Conservation (phyloP, 2,113 vertebrate species). For the Rana temporaria region DNA sequence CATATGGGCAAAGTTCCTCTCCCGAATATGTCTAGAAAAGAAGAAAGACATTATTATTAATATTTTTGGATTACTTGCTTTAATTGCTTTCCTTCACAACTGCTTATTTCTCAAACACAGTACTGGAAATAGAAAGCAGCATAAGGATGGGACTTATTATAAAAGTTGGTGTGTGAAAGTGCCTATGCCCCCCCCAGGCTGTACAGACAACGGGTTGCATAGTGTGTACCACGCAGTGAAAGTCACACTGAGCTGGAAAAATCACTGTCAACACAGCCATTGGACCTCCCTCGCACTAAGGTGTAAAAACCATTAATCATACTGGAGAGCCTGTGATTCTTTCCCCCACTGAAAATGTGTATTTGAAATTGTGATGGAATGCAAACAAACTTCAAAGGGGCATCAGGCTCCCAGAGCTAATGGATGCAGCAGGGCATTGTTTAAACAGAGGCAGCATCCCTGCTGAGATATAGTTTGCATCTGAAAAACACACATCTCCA, state of each 20-base stretch:
- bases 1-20: too few relatives aligned
- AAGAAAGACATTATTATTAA: too few relatives aligned
- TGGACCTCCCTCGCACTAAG: slow-evolving; percentile 41
- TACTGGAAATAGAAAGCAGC: too few relatives aligned
- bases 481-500: slow-evolving; percentile 35
- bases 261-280: slow-evolving; percentile 63
- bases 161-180: slow-evolving; percentile 10
- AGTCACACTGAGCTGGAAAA: slow-evolving; percentile 64
- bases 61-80: too few relatives aligned
- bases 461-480: slow-evolving; percentile 45
- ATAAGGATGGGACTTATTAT: neutral
- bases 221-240: slow-evolving; percentile 59
- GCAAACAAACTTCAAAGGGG: slow-evolving; percentile 66
- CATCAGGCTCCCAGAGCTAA: slow-evolving; percentile 23
- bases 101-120: too few relatives aligned
- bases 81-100: too few relatives aligned
- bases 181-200: neutral
- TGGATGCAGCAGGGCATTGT: slow-evolving; percentile 36
- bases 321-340: slow-evolving; percentile 60
- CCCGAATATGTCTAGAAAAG: too few relatives aligned
- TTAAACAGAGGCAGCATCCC: slow-evolving; percentile 58
- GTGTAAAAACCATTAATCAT: slow-evolving; percentile 67
- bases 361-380: slow-evolving; percentile 56
- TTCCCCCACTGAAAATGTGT: slow-evolving; percentile 38
- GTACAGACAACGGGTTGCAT: neutral